Conservation (phyloP, 2,113 vertebrate genomes). For the Cryptotis parvus region DNA sequence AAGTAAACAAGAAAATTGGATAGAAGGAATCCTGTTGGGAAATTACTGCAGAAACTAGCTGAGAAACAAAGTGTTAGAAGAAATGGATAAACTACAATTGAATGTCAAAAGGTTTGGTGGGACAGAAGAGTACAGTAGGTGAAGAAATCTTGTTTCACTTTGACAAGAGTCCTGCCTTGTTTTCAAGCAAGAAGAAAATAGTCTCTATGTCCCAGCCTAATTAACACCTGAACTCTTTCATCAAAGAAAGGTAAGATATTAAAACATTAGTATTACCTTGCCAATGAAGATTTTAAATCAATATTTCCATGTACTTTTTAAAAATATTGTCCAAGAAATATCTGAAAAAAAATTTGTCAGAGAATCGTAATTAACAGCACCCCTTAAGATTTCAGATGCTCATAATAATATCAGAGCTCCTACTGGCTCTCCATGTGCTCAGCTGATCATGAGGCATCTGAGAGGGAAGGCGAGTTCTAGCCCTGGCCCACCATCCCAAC, state of each 20-base stretch:
- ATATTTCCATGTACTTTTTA: slow-evolving; percentile 11
- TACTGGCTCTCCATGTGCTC: too few species aligned
- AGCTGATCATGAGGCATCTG: too few species aligned
- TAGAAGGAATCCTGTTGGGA: not conserved
- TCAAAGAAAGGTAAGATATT: slow-evolving; percentile 40
- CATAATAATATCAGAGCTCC: too few species aligned
- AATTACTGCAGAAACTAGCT: not conserved
- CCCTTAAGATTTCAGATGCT: slow-evolving; percentile 13
- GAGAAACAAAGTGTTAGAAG: not conserved
- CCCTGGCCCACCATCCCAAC: too few species aligned
- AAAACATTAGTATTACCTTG: not conserved
- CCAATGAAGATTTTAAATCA: slow-evolving; percentile 7
- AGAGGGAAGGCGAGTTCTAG: too few species aligned
- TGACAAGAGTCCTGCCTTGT: not conserved
- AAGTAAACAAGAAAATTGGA: not conserved
- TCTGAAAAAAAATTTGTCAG: slow-evolving; percentile 61
- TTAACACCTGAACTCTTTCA: slow-evolving; percentile 23
- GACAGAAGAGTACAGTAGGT: fast-evolving
- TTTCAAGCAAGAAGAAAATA: not conserved
- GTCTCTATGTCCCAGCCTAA: not conserved
- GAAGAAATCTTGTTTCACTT: not conserved
- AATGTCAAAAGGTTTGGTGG: not conserved
- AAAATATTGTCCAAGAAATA: too few species aligned
- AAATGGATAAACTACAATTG: not conserved
- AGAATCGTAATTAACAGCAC: slow-evolving; percentile 36